Percentiles rank a stretch among this genome's conserved stretches.
phyloP scores from a whole-genome alignment of 2,797 vertebrate genomes.

The Oryzias sinensis region DNA sequence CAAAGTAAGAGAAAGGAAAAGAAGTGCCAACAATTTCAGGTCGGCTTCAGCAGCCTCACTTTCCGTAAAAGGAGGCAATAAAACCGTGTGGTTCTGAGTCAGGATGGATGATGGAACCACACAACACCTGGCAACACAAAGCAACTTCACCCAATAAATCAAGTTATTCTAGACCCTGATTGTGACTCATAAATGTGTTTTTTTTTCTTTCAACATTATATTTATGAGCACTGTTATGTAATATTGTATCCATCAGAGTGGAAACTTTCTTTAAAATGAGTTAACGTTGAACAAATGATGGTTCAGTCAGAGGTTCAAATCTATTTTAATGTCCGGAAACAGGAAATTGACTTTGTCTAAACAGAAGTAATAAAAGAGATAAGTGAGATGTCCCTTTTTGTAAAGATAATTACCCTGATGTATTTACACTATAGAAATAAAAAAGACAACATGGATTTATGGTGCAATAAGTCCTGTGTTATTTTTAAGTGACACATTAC shows the following conservation, averaged over 20 bases:
- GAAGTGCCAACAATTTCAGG: conserved; percentile 53
- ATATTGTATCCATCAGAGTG: background rate
- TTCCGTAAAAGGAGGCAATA: background rate
- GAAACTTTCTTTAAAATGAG: too few relatives aligned
- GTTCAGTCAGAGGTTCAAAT: too few relatives aligned
- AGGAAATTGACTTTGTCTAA: too few relatives aligned
- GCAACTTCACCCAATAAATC: background rate
- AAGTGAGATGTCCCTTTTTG: too few relatives aligned
- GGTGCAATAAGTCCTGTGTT: background rate
- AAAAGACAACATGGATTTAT: background rate
- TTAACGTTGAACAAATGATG: too few relatives aligned
- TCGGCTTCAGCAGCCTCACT: conserved; percentile 14
- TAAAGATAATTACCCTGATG: too few relatives aligned
- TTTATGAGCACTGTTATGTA: background rate
- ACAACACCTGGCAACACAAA: background rate
- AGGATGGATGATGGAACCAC: background rate
- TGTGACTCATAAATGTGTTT: background rate
- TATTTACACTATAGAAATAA: too few relatives aligned
- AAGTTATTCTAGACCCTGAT: background rate
- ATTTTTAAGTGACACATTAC: background rate
- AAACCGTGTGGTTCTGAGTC: background rate
- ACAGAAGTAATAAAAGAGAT: too few relatives aligned
- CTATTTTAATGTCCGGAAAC: too few relatives aligned
- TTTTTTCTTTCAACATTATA: background rate
- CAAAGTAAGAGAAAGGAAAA: conserved; percentile 23